Evolutionary conservation across 2,113 vertebrate genomes (phyloP).

Genomic region (Engraulis encrasicolus): DNA sequence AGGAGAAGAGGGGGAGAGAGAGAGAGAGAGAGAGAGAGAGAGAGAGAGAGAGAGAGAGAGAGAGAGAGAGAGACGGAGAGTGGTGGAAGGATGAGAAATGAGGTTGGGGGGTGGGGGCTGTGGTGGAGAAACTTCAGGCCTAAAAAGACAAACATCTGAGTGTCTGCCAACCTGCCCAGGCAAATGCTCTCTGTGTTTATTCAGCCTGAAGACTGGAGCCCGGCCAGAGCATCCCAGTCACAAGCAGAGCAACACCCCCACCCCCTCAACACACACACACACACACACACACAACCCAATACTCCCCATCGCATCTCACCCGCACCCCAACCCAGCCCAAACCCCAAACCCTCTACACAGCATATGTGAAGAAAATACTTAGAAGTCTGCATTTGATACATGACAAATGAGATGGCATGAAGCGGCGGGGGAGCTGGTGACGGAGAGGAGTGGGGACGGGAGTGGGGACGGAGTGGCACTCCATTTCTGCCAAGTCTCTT

Average conservation of each 20-base stretch:
- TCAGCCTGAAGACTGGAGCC: conserved; percentile 84
- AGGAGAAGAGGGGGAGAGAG: conserved; percentile 43
- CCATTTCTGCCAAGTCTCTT: conserved; percentile 77
- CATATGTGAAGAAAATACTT: conserved; percentile 83
- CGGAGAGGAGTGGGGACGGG: conserved; percentile 53
- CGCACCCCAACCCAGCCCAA: neutral
- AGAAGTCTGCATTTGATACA: conserved; percentile 81
- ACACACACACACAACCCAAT: neutral
- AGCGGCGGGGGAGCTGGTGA: conserved; percentile 71
- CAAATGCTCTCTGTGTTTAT: conserved; percentile 83
- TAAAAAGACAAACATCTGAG: conserved; percentile 71
- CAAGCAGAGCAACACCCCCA: conserved; percentile 52
- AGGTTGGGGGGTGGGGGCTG: conserved; percentile 43
- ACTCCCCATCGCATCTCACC: no score
- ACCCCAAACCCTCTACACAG: conserved; percentile 46
- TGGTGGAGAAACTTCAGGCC: conserved; percentile 57
- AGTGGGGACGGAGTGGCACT: conserved; percentile 61
- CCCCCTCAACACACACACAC: no score
- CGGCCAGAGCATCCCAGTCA: conserved; percentile 82
- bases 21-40: conserved; percentile 28
- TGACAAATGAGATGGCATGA: conserved; percentile 86
- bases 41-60: neutral
- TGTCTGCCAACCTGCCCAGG: conserved; percentile 76
- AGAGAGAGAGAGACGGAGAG: conserved; percentile 25
- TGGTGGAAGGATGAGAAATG: neutral